A percentile compares a stretch with the other conserved stretches of the same genome.
Conservation (phyloP, 1,140 invertebrate genomes). For the Plodia interpunctella region DNA sequence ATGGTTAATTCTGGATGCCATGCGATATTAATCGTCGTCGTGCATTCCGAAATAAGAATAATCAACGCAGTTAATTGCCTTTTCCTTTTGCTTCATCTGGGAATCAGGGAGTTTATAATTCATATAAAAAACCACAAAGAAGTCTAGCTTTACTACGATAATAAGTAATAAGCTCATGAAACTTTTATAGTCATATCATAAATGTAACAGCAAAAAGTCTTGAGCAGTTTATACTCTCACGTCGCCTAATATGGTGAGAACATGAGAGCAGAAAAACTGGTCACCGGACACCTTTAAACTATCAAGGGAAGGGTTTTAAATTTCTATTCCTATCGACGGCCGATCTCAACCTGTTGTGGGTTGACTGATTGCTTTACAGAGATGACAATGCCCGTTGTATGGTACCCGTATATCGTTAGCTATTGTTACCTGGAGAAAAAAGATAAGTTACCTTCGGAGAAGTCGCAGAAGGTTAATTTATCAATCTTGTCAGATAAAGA, state of each 20-base stretch:
- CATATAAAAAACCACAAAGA: too few species aligned
- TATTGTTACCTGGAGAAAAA: conserved; percentile 14
- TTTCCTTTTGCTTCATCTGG: too few species aligned
- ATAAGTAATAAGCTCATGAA: not conserved
- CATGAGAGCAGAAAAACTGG: not conserved
- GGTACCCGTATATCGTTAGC: conserved; percentile 18
- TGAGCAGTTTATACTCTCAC: not conserved
- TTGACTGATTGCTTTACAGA: conserved; percentile 21
- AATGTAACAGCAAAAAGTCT: not conserved
- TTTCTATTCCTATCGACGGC: not conserved
- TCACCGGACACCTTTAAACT: conserved; percentile 2
- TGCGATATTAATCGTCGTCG: too few species aligned
- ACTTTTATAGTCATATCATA: not conserved
- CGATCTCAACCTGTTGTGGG: not conserved
- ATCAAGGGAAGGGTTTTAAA: conserved; percentile 1
- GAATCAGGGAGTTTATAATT: too few species aligned
- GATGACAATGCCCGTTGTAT: conserved; percentile 25
- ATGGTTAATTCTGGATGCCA: too few species aligned
- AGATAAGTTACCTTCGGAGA: conserved; percentile 9
- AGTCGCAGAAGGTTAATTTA: not conserved
- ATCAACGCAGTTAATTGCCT: too few species aligned
- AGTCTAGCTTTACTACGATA: not conserved
- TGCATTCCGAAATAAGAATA: too few species aligned
- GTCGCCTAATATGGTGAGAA: not conserved
- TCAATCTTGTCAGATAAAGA: too few species aligned